Base-by-base conservation (phyloP, 2,888 invertebrate species). In the Ellobium chinense region DNA sequence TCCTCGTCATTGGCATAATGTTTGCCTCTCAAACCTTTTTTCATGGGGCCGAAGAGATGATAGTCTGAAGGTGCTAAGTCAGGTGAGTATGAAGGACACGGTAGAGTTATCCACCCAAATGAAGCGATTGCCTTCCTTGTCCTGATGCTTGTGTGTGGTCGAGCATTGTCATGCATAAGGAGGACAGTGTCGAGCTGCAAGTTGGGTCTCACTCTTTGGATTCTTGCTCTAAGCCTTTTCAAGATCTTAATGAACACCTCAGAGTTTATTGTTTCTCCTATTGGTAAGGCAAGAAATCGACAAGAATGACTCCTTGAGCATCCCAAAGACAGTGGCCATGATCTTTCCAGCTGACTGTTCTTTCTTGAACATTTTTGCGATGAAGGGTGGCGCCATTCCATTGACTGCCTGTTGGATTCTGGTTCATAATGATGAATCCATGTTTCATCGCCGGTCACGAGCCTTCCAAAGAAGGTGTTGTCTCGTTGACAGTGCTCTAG, bases 61-160 rank as follows among this genome's bases (percentile, higher is more conserved):
- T 14, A 60, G 24, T 39, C 72, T 1, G 54, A 39, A 39, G 54
- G 34, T 56, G 24, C 34, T 21, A 65, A 34, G n/a, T n/a, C n/a
- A n/a, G n/a, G n/a, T n/a, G n/a, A n/a, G n/a, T 65, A 7, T 29
- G 65, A 9, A 65, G 65, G 29, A 34, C 29, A 34, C 5, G 65
- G 29, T 31, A 65, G 65, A 27, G 34, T 7, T 65, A 7, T 65
- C 65, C 65, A 65, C 27, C 65, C 65, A 65, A 31, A 65, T 31
- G 65, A 65, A 7, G 65, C n/a, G 65, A 34, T 65, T 65, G 31
- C 65, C 65, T 65, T 31, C 65, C 65, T 31, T 65, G 18, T 65
- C 34, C 18, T 65, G 29, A 18, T 27, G 29, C 65, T 34, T n/a
- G 31, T 65, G 34, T 65, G 65, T 12, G 65, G 65, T 7, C 27